These are phyloP conservation scores for Lagodon rhomboides DNA, from an alignment of 2,797 vertebrate species.

Conservation along the genomic window DNA sequence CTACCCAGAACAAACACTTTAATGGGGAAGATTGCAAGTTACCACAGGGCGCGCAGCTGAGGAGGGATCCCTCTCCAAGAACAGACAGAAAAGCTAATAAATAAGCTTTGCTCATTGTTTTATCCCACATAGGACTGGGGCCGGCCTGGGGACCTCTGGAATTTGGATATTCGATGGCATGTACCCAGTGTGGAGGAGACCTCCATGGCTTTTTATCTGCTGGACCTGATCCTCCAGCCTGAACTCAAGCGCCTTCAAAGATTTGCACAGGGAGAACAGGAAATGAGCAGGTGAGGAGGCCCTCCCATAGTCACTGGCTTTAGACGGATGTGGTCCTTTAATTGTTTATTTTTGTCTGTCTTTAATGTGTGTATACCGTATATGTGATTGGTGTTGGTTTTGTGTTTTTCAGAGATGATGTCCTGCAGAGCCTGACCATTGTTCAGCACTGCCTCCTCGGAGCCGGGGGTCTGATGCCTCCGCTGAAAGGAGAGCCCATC, in stretches of 20 bases:
- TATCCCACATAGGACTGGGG: conserved; percentile 92
- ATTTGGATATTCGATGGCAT: conserved; percentile 96
- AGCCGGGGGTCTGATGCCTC: conserved; percentile 93
- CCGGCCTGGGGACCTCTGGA: conserved; percentile 94
- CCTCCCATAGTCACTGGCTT: not conserved
- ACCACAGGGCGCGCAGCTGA: no score
- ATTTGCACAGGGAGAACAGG: conserved; percentile 89
- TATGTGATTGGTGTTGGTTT: not conserved
- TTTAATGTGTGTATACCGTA: not conserved
- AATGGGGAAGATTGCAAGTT: no score
- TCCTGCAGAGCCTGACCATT: conserved; percentile 94
- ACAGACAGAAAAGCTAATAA: no score
- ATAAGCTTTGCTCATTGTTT: not conserved
- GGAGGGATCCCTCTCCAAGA: no score
- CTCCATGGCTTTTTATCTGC: conserved; percentile 90
- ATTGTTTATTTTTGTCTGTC: not conserved
- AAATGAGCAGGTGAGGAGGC: conserved; percentile 90
- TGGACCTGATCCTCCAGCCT: conserved; percentile 95
- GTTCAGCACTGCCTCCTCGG: conserved; percentile 97
- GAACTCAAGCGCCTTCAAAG: conserved; percentile 91
- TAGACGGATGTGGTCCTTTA: not conserved
- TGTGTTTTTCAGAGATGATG: conserved; percentile 90
- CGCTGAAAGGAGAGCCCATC: conserved; percentile 92
- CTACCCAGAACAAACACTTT: no score
- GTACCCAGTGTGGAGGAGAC: conserved; percentile 92